Base-by-base conservation (phyloP, 2,113 vertebrate genomes). In the Recurvirostra avosetta region DNA sequence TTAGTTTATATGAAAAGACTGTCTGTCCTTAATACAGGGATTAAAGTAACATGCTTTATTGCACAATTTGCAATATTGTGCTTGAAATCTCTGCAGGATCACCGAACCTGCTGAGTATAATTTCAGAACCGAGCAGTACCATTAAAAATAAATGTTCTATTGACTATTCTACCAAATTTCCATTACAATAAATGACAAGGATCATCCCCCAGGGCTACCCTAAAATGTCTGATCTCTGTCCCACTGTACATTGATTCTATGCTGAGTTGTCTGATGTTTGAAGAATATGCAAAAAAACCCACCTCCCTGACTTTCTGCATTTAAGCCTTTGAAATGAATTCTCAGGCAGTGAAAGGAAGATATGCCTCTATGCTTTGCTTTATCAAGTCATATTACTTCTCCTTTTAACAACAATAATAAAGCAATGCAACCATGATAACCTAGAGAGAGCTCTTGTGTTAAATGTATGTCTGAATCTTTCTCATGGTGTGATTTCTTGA, bases 111-210 rank as follows among this genome's bases (percentile, higher is more conserved):
- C 78, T 92, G 70, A 88, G 38, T 15, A 52, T 73, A 91, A 96
- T 93, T 96, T 96, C 83, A 94, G 65, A 86, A 87, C 8, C 20
- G 86, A 87, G 23, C 15, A 32, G 14, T 38, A 56, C 12, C 20
- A 89, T 75, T 92, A 93, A 95, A 92, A 94, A 81, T 53, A 45
- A 91, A 49, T 62, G 10, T 56, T 82, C 34, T 94, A 61, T 65
- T 74, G 38, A 89, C 43, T 53, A 25, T 81, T 65, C 49, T 68
- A 80, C 45, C 16, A 87, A 89, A 70, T 62, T 68, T 3, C 10
- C 8, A 34, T 78, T 68, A 41, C 20, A 75, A 83, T 26, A 92
- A 61, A 68, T 66, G 34, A 20, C 30, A 76, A 68, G 3, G 17
- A 43, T 53, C 58, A 58, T 61, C 15, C 47, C 41, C 65, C 23